phyloP scores from a whole-genome alignment of 2,888 invertebrate species.

The Tipula unca region DNA sequence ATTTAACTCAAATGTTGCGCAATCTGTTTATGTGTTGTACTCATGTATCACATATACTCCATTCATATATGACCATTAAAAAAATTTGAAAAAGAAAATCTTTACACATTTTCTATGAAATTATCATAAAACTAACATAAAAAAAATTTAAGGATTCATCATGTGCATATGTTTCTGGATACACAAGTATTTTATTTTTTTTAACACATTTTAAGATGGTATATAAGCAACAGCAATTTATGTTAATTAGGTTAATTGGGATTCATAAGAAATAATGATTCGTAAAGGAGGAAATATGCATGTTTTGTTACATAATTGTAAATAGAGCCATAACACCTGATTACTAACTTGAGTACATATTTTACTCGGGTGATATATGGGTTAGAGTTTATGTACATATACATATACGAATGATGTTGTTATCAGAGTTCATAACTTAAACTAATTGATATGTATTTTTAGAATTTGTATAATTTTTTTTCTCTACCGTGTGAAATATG shows the following conservation, averaged over 20 bases:
- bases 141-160: background rate
- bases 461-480: background rate
- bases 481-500: background rate
- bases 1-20: background rate
- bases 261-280: background rate
- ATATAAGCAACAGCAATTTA: background rate
- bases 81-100: background rate
- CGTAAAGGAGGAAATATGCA: background rate
- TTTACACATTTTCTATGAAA: background rate
- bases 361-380: no score
- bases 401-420: background rate
- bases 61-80: background rate
- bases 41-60: background rate
- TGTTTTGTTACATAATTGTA: background rate
- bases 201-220: background rate
- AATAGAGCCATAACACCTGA: background rate
- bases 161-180: background rate
- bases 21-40: background rate
- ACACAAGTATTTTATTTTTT: no score
- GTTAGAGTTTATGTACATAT: no score
- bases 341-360: background rate
- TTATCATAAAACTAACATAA: background rate
- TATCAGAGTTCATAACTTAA: background rate
- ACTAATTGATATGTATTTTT: background rate
- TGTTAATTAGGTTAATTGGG: constrained; percentile 14